Evolutionary conservation across 2,888 invertebrate species (phyloP).

Genomic region (Athripsodes cinereus): DNA sequence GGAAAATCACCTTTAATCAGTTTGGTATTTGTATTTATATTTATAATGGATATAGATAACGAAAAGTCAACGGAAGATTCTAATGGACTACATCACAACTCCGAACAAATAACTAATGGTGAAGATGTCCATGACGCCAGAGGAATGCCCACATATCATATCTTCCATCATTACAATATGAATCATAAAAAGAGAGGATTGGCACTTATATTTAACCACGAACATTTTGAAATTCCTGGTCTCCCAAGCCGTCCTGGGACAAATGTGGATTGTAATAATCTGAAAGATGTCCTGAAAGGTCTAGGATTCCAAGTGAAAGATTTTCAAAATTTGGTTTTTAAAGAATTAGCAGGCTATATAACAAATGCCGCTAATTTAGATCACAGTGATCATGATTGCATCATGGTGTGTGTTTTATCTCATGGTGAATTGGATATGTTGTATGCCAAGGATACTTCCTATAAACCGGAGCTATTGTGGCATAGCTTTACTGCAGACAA

Average conservation of each 20-base stretch:
- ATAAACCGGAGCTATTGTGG: conserved; percentile 78
- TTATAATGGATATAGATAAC: no score
- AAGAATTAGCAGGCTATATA: conserved; percentile 61
- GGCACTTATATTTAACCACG: conserved; percentile 89
- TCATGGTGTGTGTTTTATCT: conserved; percentile 76
- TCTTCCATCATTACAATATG: conserved; percentile 81
- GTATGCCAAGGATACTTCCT: conserved; percentile 79
- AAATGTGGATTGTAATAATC: conserved; percentile 74
- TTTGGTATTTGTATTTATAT: no score
- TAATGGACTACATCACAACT: no score
- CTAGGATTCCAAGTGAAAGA: conserved; percentile 69
- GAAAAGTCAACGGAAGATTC: no score
- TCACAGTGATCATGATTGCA: conserved; percentile 77
- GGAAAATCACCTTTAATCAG: no score
- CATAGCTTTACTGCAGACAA: conserved; percentile 72
- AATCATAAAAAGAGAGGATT: conserved; percentile 72
- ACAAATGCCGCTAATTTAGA: conserved; percentile 66
- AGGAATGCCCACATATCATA: conserved; percentile 58
- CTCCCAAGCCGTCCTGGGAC: conserved; percentile 75
- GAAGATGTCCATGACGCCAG: conserved; percentile 20
- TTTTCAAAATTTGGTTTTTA: conserved; percentile 58
- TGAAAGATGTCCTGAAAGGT: conserved; percentile 56
- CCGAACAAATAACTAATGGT: conserved; percentile 16
- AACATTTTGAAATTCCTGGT: conserved; percentile 67
- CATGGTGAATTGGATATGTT: conserved; percentile 87